Evolutionary conservation across 2,113 vertebrate species (phyloP), one percentile per base, ranked within the genome.

Genomic region (Callipepla californica): DNA sequence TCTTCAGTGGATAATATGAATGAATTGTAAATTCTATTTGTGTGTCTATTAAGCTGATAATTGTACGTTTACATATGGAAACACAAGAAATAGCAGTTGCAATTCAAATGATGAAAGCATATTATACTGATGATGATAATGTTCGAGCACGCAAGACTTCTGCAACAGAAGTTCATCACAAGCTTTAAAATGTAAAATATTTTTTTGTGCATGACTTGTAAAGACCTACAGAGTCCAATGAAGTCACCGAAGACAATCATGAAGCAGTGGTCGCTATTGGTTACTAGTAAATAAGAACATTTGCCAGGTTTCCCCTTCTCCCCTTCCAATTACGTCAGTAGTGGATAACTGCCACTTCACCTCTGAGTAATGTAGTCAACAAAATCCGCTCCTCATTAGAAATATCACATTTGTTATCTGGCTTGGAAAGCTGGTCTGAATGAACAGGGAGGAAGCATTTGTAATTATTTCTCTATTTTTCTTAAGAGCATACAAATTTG

Each of bases 1-100:
- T 78, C 94, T 68, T 95, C 50, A 83, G 17, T 61, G 69, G 44
- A n/a, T 92, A 86, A 82, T 68, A 67, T 50, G 48, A 94, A 83
- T 81, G 59, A 81, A 75, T 18, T 83, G 51, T 67, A 72, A 80
- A 89, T 79, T 55, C 72, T 74, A 82, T 69, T 84, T 86, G 51
- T 75, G 70, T 62, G 47, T 79, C 48, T 85, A 76, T 84, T 91
- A 85, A 78, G 70, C 44, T 92, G 36, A 72, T 89, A 83, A 82
- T 45, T 90, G 74, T 82, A 73, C 50, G 70, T 82, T 82, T 61
- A 53, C 82, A 26, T 63, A 57, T 28, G 28, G 77, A 91, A 92
- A 40, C 42, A 78, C 51, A 70, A 80, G 87, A 51, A 16, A 61
- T 34, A 57, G 30, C 55, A 45, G 44, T 96, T 81, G 88, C 69